phyloP scores from a whole-genome alignment of 2,888 invertebrate genomes.

The Gymnoscelis rufifasciata region DNA sequence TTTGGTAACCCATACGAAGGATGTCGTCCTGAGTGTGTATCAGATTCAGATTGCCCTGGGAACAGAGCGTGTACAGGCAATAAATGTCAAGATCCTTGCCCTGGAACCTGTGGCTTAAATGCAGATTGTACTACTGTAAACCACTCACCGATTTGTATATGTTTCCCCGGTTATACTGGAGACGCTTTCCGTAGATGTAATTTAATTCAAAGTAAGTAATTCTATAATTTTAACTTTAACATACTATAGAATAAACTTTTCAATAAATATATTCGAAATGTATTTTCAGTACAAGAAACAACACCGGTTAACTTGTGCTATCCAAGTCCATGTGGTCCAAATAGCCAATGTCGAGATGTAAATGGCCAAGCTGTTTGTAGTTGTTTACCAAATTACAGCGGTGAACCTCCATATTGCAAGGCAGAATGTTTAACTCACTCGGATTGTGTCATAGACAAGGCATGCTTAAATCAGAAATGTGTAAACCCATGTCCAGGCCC shows the following conservation, averaged over 20 bases:
- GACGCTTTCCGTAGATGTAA: slow-evolving; percentile 79
- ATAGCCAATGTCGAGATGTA: slow-evolving; percentile 79
- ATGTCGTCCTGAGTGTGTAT: slow-evolving; percentile 86
- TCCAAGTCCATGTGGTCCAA: slow-evolving; percentile 81
- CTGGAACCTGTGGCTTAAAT: slow-evolving; percentile 86
- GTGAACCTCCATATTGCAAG: slow-evolving; percentile 83
- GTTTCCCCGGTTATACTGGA: slow-evolving; percentile 81
- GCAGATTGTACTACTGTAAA: slow-evolving; percentile 85
- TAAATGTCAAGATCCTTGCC: slow-evolving; percentile 87
- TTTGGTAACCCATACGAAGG: slow-evolving; percentile 88
- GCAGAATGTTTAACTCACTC: slow-evolving; percentile 84
- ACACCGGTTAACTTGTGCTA: slow-evolving; percentile 70
- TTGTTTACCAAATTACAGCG: slow-evolving; percentile 83
- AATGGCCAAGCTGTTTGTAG: slow-evolving; percentile 83
- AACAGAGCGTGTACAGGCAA: slow-evolving; percentile 85
- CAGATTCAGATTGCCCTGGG: slow-evolving; percentile 85
- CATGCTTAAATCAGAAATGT: slow-evolving; percentile 85
- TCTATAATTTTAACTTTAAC: too few species aligned
- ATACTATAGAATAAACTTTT: background rate
- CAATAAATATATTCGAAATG: background rate
- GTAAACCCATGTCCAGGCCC: slow-evolving; percentile 84
- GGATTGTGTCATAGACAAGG: slow-evolving; percentile 80
- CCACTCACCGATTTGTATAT: slow-evolving; percentile 84
- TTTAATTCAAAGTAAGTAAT: slow-evolving; percentile 59
- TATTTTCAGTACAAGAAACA: slow-evolving; percentile 59